A percentile compares a stretch with the other conserved stretches of the same genome.
phyloP scores from a whole-genome alignment of 2,797 vertebrate species.

The Chromobotia macracanthus region DNA sequence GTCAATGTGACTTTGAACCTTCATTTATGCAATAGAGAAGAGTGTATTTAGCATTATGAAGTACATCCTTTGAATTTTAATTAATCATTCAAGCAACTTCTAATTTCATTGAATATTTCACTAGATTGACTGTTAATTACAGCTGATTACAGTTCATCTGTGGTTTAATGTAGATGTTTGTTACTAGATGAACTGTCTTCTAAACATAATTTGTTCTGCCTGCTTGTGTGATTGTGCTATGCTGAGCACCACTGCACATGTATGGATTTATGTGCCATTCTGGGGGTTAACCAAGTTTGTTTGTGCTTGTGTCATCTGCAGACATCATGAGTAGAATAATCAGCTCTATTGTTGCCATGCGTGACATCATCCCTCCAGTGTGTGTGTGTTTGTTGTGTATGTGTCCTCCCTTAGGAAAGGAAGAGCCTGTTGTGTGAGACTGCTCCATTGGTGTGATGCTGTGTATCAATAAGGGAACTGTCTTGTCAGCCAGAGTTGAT shows the following conservation, averaged over 20 bases:
- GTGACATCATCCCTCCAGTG: constrained; percentile 50
- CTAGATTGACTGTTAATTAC: not conserved
- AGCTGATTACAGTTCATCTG: not conserved
- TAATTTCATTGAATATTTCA: not conserved
- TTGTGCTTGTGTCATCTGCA: constrained; percentile 49
- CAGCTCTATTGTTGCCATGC: constrained; percentile 56
- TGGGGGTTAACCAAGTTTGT: constrained; percentile 33
- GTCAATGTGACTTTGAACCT: constrained; percentile 10
- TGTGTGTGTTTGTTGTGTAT: constrained; percentile 21
- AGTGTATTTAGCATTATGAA: not conserved
- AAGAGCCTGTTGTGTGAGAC: constrained; percentile 34
- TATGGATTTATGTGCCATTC: not conserved
- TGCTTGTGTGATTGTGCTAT: not conserved
- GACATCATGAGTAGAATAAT: constrained; percentile 54
- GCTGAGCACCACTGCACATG: not conserved
- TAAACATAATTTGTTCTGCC: not conserved
- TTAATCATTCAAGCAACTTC: not conserved
- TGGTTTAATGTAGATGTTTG: not conserved
- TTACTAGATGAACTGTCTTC: not conserved
- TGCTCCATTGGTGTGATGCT: constrained; percentile 9
- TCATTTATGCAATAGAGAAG: not conserved
- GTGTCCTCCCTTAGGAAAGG: constrained; percentile 26
- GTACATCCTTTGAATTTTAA: not conserved
- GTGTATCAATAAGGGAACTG: constrained; percentile 16
- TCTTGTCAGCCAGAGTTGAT: constrained; percentile 16